Conservation (phyloP, 1,140 invertebrate species). For the Microplitis mediator region DNA sequence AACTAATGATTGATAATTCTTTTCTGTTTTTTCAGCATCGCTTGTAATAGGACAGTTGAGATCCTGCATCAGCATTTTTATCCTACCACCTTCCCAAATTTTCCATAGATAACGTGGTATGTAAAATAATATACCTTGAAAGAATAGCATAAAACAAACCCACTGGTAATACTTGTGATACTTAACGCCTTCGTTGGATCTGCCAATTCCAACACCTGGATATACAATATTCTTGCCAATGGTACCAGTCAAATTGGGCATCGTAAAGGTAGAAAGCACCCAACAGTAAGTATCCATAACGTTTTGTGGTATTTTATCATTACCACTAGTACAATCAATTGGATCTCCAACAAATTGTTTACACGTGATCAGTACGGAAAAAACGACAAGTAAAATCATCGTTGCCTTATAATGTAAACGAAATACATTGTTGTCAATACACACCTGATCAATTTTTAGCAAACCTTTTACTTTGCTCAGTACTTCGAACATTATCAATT, state of each 20-base stretch:
- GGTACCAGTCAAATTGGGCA: slow-evolving; percentile 49
- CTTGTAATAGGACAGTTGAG: slow-evolving; percentile 42
- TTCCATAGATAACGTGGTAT: slow-evolving; percentile 63
- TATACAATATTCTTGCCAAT: slow-evolving; percentile 43
- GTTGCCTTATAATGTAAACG: slow-evolving; percentile 73
- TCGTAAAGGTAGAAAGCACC: slow-evolving; percentile 68
- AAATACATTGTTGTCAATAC: slow-evolving; percentile 71
- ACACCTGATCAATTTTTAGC: slow-evolving; percentile 68
- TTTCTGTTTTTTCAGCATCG: slow-evolving; percentile 45
- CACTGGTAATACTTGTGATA: slow-evolving; percentile 72
- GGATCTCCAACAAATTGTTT: slow-evolving; percentile 77
- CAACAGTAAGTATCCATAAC: slow-evolving; percentile 67
- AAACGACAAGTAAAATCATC: slow-evolving; percentile 69
- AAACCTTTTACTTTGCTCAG: slow-evolving; percentile 6
- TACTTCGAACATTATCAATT: background rate
- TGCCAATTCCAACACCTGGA: slow-evolving; percentile 48
- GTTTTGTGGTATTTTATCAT: slow-evolving; percentile 25
- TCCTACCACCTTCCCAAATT: slow-evolving; percentile 52
- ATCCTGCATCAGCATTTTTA: slow-evolving; percentile 49
- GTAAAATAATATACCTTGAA: slow-evolving; percentile 67
- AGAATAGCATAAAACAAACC: slow-evolving; percentile 66
- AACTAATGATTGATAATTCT: slow-evolving; percentile 34
- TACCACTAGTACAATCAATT: slow-evolving; percentile 67
- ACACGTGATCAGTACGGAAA: slow-evolving; percentile 69
- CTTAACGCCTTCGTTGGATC: slow-evolving; percentile 53